Base-by-base conservation (phyloP, 2,888 invertebrate species). In the Ametastegia equiseti region DNA sequence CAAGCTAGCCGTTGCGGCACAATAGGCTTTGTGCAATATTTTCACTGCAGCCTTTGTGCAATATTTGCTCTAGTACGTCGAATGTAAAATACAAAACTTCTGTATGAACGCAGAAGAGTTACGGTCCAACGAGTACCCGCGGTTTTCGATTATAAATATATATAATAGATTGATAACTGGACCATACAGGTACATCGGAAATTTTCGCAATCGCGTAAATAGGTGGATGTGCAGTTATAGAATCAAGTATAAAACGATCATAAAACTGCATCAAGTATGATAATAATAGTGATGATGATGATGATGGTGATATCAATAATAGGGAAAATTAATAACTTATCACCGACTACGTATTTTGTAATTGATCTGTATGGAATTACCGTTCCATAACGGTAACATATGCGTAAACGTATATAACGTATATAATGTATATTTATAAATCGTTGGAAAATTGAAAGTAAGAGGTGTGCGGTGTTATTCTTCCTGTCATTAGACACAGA, bases 401-500 rank as follows among this genome's bases (percentile, higher is more conserved):
- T 54, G n/a, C 7, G 11, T 1, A 19, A 54, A 7, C 19, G 19
- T 30, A 33, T 23, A 23, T n/a, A 33, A 36, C 5, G n/a, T 39
- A 23, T 42, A 67, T 23, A 67, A 23, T 19, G 15, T n/a, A n/a
- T 67, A 67, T 23, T 36, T 19, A 36, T 39, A 67, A 15, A 19
- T 42, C 67, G 67, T 71, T 71, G 27, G 15, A 45, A 47, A 47
- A 47, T 71, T 9, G 71, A 71, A 71, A 71, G 71, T 71, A 71
- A 71, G 47, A 71, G 71, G 30, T 45, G 15, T 9, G 47, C 27
- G 47, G 47, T 45, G 15, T 71, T 27, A 47, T 45, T 39, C 47
- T 71, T 42, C 71, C 67, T 33, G 47, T 71, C 71, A 47, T 71
- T 71, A 45, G 30, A 47, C 15, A 71, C 63, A 27, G 13, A 39